phyloP scores from a whole-genome alignment of 2,888 invertebrate species.

The Criorhina ranunculi region DNA sequence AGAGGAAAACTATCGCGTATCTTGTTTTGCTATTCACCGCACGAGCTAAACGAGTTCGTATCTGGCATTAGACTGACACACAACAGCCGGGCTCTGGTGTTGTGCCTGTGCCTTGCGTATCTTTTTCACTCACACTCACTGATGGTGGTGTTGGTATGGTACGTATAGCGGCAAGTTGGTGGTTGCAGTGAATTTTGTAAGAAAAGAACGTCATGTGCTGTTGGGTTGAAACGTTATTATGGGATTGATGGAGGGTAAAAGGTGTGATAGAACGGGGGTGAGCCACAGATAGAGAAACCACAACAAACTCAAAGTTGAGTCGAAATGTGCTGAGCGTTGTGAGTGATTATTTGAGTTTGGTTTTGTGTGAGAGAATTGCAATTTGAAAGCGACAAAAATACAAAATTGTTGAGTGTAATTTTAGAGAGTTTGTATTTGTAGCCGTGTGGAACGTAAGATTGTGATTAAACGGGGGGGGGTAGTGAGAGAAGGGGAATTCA shows the following conservation, averaged over 20 bases:
- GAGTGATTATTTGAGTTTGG: neutral
- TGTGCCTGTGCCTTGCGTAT: conserved; percentile 58
- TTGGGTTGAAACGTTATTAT: conserved; percentile 23
- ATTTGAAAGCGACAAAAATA: conserved; percentile 45
- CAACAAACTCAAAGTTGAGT: conserved; percentile 61
- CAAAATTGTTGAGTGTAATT: conserved; percentile 36
- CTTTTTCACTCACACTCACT: conserved; percentile 65
- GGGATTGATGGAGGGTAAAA: conserved; percentile 31
- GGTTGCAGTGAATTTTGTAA: conserved; percentile 59
- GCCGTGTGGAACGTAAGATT: conserved; percentile 38
- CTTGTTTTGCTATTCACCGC: conserved; percentile 80
- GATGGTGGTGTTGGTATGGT: conserved; percentile 40
- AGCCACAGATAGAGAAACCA: conserved; percentile 47
- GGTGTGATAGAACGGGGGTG: conserved; percentile 34
- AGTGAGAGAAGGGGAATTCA: neutral
- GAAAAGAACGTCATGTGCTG: conserved; percentile 55
- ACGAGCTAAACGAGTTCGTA: conserved; percentile 83
- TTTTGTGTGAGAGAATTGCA: neutral
- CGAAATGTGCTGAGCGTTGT: conserved; percentile 24
- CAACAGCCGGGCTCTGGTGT: conserved; percentile 75
- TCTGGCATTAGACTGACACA: conserved; percentile 84
- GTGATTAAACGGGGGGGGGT: conserved; percentile 1
- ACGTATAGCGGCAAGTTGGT: conserved; percentile 13
- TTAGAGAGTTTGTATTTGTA: neutral
- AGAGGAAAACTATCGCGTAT: conserved; percentile 62